Conservation (phyloP, 2,797 vertebrate species). For the Malurus splendens region DNA sequence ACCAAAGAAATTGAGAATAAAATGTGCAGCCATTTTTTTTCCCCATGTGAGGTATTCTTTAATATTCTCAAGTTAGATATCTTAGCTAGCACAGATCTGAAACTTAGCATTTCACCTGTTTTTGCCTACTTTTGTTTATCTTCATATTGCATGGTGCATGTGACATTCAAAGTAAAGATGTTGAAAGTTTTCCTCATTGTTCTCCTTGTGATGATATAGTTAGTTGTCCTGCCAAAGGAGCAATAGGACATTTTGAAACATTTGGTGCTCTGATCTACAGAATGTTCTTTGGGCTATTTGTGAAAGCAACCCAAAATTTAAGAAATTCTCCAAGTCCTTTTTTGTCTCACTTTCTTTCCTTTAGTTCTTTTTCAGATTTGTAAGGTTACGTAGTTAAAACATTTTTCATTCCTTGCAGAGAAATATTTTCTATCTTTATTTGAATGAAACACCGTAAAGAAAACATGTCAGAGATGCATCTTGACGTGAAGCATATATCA, state of each 20-base stretch:
- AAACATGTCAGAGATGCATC: neutral
- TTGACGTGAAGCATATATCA: neutral
- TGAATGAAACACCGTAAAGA: neutral
- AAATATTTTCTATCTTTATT: neutral
- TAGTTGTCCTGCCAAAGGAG: neutral
- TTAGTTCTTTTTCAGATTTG: neutral
- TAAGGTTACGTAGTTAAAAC: neutral
- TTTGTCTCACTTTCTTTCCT: neutral
- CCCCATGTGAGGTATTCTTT: neutral
- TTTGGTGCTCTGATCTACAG: neutral
- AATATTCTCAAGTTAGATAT: neutral
- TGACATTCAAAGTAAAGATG: neutral
- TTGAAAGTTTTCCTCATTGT: neutral
- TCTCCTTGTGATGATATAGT: neutral
- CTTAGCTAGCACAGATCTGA: neutral
- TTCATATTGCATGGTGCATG: neutral
- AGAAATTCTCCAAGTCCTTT: neutral
- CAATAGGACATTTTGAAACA: neutral
- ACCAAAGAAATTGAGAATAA: neutral
- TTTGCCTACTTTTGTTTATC: neutral
- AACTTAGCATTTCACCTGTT: neutral
- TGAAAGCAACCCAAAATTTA: neutral
- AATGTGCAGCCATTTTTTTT: fast-evolving
- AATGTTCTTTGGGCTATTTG: neutral
- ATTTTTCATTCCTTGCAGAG: neutral